phyloP scores from a whole-genome alignment of 2,888 invertebrate genomes.

The Pedicia rivosa region DNA sequence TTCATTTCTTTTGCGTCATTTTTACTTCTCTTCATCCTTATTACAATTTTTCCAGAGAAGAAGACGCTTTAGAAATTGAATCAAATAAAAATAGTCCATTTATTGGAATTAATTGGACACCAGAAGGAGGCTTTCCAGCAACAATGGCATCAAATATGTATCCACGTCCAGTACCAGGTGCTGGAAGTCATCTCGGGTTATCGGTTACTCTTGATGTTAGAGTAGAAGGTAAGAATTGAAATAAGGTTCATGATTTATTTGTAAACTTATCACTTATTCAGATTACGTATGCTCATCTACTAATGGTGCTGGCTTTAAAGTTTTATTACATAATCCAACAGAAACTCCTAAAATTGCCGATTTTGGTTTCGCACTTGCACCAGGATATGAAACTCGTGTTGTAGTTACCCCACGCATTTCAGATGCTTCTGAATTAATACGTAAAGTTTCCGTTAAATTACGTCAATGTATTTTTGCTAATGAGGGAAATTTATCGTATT shows the following conservation, averaged over 20 bases:
- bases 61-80: no score
- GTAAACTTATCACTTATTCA: no score
- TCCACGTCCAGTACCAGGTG: conserved; percentile 38
- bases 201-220: conserved; percentile 55
- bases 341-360: conserved; percentile 67
- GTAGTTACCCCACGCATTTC: conserved; percentile 49
- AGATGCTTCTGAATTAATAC: conserved; percentile 39
- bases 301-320: conserved; percentile 35
- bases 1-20: no score
- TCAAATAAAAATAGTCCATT: no score
- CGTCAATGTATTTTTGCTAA: conserved; percentile 57
- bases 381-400: conserved; percentile 55
- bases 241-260: no score
- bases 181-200: conserved; percentile 57
- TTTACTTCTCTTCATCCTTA: no score
- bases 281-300: conserved; percentile 73
- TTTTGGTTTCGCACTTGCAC: conserved; percentile 52
- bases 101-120: conserved; percentile 56
- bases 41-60: no score
- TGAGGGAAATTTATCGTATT: conserved; percentile 53
- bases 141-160: conserved; percentile 38
- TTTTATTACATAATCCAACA: conserved; percentile 62
- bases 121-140: conserved; percentile 50
- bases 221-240: no score
- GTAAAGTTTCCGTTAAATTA: conserved; percentile 38